Conservation (phyloP, 2,797 vertebrate species). For the Numenius phaeopus region DNA sequence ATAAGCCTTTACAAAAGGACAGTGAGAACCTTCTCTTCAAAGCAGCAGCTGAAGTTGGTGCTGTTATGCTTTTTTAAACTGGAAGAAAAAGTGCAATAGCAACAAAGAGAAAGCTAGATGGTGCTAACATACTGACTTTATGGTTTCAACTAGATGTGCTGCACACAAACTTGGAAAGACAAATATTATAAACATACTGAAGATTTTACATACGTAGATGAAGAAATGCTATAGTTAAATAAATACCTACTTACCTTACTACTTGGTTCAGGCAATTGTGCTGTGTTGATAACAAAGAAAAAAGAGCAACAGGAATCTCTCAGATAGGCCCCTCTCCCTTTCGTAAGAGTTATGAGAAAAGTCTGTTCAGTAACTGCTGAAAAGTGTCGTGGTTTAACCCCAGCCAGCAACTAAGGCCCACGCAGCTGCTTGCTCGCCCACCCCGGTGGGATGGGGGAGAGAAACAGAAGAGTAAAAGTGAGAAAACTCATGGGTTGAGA, state of each 20-base stretch:
- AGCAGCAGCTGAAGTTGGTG: background rate
- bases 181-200: background rate
- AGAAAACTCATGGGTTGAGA: background rate
- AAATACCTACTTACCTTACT: background rate
- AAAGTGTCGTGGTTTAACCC: background rate
- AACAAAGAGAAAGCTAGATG: conserved; percentile 54
- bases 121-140: conserved; percentile 27
- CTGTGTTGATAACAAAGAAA: background rate
- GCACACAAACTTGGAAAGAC: background rate
- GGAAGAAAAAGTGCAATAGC: conserved; percentile 15
- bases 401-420: background rate
- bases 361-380: background rate
- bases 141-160: background rate
- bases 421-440: background rate
- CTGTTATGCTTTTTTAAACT: background rate
- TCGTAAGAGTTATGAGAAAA: background rate
- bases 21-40: background rate
- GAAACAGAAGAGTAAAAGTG: background rate
- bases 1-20: background rate
- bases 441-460: background rate
- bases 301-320: background rate
- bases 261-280: background rate
- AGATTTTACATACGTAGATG: background rate
- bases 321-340: accelerated
- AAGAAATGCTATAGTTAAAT: background rate